Evolutionary conservation across 2,113 vertebrate genomes (phyloP), one percentile per base, ranked within the genome.

Genomic region (Labeo catla): DNA sequence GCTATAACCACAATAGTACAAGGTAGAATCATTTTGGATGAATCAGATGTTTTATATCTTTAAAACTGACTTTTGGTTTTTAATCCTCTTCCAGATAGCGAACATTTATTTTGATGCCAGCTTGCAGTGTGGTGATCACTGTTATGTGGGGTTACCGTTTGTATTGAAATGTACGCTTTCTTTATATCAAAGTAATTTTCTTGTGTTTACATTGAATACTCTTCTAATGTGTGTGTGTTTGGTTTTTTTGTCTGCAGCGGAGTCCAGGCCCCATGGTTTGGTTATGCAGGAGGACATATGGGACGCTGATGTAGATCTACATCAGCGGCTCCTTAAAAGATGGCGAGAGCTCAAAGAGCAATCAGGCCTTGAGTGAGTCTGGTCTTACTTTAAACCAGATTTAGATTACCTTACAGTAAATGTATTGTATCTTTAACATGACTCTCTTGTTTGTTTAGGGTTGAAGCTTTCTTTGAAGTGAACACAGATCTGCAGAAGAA

Each of bases 71-170:
- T 49, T 15, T 66, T 76, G 28, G 21, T 86, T 86, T 92, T 91
- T 19, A 7, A 81, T 61, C 81, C 90, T 84, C 94, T 92, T 94
- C 13, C 94, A 99, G 98, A 97, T 99, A 87, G 98, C 98, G 93
- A 98, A 99, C 95, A 95, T 99, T 95, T 99, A 99, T 96, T 99
- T 99, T 95, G 98, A 99, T 81, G 95, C 98, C 91, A 91, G 95
- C 91, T 95, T 98, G 87, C 96, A 97, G 57, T 99, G 98, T 93
- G 97, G 96, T 86, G 97, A 97, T 94, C 96, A 95, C 76, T 99
- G 98, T 95, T 99, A 99, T 87, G 95, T 97, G 88, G 98, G 98
- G 91, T 93, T 99, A 88, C 98, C 97, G 85, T 99, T 99, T 94
- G 92, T 98, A n/a, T 94, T 96, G 88, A 99, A 97, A 96, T 94